Conservation (phyloP, 1,140 invertebrate species). For the Plectrocnemia conspersa region DNA sequence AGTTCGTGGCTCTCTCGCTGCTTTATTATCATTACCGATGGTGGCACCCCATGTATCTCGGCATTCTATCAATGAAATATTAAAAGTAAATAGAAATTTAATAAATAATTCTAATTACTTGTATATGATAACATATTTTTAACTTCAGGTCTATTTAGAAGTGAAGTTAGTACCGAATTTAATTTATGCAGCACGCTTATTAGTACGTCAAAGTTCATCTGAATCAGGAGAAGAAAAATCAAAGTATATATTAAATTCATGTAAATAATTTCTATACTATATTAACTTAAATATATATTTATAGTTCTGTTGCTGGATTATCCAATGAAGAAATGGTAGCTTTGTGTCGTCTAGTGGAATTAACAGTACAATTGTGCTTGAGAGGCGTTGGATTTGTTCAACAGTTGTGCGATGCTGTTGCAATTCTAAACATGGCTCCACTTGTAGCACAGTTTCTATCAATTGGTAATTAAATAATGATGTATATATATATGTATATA, state of each 20-base stretch:
- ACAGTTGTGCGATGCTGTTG: conserved; percentile 73
- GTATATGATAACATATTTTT: conserved; percentile 25
- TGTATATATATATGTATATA: conserved; percentile 6
- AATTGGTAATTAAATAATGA: conserved; percentile 45
- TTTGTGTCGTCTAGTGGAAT: conserved; percentile 60
- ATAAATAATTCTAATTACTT: conserved; percentile 4
- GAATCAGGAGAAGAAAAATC: conserved; percentile 16
- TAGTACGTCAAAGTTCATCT: conserved; percentile 39
- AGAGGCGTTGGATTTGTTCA: conserved; percentile 63
- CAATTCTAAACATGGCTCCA: conserved; percentile 57
- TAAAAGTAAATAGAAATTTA: conserved; percentile 45
- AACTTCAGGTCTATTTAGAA: conserved; percentile 69
- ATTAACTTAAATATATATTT: conserved; percentile 15
- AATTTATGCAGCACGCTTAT: conserved; percentile 64
- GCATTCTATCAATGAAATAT: conserved; percentile 55
- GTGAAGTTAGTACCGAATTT: conserved; percentile 73
- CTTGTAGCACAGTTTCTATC: conserved; percentile 53
- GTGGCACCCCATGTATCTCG: conserved; percentile 51
- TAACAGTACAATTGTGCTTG: conserved; percentile 69
- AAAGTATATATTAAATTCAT: not conserved
- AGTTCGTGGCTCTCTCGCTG: conserved; percentile 65
- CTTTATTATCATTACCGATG: conserved; percentile 64
- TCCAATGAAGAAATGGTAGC: conserved; percentile 59
- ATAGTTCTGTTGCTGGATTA: conserved; percentile 47
- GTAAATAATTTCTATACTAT: not conserved